Percentiles rank a stretch among this genome's conserved stretches.
Evolutionary conservation across 1,140 invertebrate genomes (phyloP).

Genomic region (Bombus affinis): DNA sequence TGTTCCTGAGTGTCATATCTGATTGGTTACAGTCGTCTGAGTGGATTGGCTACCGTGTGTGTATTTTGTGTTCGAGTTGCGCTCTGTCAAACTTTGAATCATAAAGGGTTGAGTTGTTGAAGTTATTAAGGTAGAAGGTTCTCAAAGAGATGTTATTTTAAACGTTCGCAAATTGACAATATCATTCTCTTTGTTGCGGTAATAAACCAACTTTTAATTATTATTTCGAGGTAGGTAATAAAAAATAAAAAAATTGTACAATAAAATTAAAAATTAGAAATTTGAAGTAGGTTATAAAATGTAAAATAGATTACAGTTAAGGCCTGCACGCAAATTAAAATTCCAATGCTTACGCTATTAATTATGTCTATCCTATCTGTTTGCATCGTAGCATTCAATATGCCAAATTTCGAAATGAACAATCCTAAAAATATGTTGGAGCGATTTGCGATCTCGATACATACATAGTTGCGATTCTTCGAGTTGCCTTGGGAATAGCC

Average conservation of each 20-base stretch:
- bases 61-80: neutral
- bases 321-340: too few species aligned
- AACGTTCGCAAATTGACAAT: neutral
- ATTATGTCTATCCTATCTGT: neutral
- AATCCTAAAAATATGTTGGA: constrained; percentile 1
- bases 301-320: too few species aligned
- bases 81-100: neutral
- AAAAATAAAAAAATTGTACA: too few species aligned
- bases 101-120: neutral
- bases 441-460: neutral
- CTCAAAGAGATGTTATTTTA: neutral
- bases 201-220: too few species aligned
- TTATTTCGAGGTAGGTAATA: too few species aligned
- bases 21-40: constrained; percentile 2
- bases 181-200: too few species aligned
- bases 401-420: neutral
- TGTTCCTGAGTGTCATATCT: constrained; percentile 6
- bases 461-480: constrained; percentile 23
- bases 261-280: too few species aligned
- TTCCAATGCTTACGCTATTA: neutral
- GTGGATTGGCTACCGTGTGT: neutral
- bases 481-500: constrained; percentile 9
- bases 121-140: neutral
- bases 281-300: too few species aligned
- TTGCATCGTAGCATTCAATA: neutral